phyloP scores from a whole-genome alignment of 1,140 invertebrate species.

The Caenorhabditis brenneri region DNA sequence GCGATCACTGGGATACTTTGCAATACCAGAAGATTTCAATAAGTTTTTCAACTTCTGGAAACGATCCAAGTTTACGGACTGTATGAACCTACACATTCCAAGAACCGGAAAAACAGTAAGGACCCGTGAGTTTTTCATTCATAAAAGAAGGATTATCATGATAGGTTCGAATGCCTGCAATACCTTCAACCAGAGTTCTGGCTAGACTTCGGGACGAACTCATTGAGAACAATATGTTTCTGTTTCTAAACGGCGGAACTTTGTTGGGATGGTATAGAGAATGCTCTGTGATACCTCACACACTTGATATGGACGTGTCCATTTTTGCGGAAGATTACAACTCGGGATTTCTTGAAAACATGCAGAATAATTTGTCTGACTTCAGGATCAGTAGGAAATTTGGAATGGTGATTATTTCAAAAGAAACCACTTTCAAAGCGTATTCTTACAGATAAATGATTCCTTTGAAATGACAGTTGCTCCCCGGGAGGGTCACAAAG shows the following conservation, averaged over 20 bases:
- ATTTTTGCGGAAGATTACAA: slow-evolving; percentile 31
- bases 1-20: neutral
- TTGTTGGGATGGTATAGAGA: slow-evolving; percentile 39
- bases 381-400: slow-evolving; percentile 22
- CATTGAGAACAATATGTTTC: neutral
- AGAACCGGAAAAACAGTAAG: neutral
- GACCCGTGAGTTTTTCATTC: neutral
- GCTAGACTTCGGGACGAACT: neutral
- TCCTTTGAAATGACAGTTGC: slow-evolving; percentile 25
- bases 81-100: slow-evolving; percentile 12
- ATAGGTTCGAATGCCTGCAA: slow-evolving; percentile 3
- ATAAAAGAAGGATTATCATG: neutral
- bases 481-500: neutral
- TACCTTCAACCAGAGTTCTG: neutral
- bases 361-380: neutral
- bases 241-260: neutral
- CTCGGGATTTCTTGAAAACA: neutral
- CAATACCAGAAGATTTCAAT: neutral
- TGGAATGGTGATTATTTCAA: neutral
- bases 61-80: neutral
- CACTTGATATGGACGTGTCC: slow-evolving; percentile 22
- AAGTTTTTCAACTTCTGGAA: neutral
- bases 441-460: slow-evolving; percentile 7
- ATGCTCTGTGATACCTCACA: slow-evolving; percentile 36
- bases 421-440: neutral